Conservation (phyloP, 2,797 vertebrate species). For the Amblyopsis hoosieri region DNA sequence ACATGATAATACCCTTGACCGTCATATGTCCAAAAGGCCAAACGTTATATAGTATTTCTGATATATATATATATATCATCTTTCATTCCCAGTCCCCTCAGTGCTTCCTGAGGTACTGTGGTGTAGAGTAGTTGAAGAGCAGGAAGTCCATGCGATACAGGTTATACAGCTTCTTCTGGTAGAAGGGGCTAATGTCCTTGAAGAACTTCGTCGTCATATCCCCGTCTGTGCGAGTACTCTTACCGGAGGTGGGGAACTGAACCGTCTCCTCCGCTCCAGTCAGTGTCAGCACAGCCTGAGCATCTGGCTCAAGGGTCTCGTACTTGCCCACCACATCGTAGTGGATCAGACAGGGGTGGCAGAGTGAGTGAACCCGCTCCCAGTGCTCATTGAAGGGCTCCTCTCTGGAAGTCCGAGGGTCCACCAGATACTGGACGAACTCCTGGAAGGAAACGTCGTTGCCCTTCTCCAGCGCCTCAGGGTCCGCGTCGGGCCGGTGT, state of each 20-base stretch:
- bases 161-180: slow-evolving; percentile 92
- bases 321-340: slow-evolving; percentile 95
- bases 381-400: slow-evolving; percentile 96
- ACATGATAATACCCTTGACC: not conserved
- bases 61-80: not conserved
- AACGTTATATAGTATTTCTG: not conserved
- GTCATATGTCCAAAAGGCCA: not conserved
- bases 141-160: slow-evolving; percentile 96
- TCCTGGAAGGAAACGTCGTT: slow-evolving; percentile 88
- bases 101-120: slow-evolving; percentile 84
- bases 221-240: slow-evolving; percentile 79
- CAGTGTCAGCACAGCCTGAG: slow-evolving; percentile 84
- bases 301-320: slow-evolving; percentile 88
- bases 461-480: slow-evolving; percentile 81
- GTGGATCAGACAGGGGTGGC: slow-evolving; percentile 93
- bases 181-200: slow-evolving; percentile 87
- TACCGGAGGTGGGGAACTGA: slow-evolving; percentile 83
- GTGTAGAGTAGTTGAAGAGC: slow-evolving; percentile 94
- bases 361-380: slow-evolving; percentile 92
- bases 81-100: slow-evolving; percentile 52
- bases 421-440: slow-evolving; percentile 92
- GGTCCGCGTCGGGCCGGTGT: slow-evolving; percentile 79
- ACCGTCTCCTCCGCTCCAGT: slow-evolving; percentile 75
- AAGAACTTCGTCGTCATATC: slow-evolving; percentile 88
- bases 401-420: slow-evolving; percentile 86